Conservation (phyloP, 2,113 vertebrate species). For the Cynoglossus semilaevis region DNA sequence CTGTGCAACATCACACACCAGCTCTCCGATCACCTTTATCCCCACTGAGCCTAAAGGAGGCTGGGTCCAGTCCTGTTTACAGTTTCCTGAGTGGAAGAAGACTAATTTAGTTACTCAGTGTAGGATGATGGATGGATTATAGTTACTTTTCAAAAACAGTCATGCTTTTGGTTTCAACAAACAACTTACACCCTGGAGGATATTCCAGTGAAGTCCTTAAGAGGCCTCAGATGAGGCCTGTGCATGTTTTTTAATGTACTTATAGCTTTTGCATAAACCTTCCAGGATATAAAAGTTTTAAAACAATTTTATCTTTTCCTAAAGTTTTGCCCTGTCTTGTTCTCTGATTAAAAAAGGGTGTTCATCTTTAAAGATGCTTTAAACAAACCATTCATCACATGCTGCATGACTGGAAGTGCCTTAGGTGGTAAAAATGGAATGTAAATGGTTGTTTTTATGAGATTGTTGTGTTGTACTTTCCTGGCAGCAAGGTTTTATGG, state of each 20-base stretch:
- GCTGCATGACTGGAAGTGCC: conserved; percentile 22
- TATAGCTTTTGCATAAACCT: conserved; percentile 4
- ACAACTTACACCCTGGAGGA: conserved; percentile 50
- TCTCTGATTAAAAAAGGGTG: conserved; percentile 7
- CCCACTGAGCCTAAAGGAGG: conserved; percentile 39
- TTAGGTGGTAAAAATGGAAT: conserved; percentile 55
- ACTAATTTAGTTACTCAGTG: conserved; percentile 43
- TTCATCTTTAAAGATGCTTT: too few species aligned
- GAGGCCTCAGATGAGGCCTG: conserved; percentile 14
- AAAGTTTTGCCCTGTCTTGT: conserved; percentile 7
- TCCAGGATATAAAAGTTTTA: conserved; percentile 10
- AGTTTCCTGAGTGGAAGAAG: conserved; percentile 30
- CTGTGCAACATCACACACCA: conserved; percentile 58
- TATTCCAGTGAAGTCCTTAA: conserved; percentile 24
- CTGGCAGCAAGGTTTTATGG: conserved; percentile 57
- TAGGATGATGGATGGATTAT: conserved; percentile 59
- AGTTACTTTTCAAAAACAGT: conserved; percentile 52
- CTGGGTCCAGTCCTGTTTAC: conserved; percentile 31
- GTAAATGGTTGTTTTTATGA: conserved; percentile 58
- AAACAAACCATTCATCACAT: too few species aligned
- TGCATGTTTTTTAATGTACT: not conserved
- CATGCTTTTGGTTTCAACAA: conserved; percentile 58
- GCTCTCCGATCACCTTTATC: conserved; percentile 42
- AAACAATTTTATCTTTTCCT: conserved; percentile 3
- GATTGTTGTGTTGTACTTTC: conserved; percentile 51